Conservation (phyloP, 2,888 invertebrate species). For the Tryphoninae sp. region DNA sequence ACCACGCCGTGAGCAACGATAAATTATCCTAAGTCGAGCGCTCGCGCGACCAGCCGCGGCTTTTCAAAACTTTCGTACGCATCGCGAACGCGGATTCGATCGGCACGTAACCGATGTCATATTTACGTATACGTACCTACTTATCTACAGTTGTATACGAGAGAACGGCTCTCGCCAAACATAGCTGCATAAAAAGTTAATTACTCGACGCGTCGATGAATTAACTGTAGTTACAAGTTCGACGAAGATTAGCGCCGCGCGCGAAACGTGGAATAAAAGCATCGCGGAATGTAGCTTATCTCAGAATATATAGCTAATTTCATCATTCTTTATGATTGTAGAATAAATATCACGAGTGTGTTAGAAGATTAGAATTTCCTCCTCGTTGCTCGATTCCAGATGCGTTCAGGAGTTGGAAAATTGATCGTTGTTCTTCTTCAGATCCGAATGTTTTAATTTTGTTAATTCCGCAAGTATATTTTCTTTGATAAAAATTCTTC, state of each 20-base stretch:
- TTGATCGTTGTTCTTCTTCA: too few relatives aligned
- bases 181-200: conserved; percentile 19
- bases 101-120: conserved; percentile 15
- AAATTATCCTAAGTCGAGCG: conserved; percentile 68
- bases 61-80: conserved; percentile 59
- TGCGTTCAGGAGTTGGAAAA: background rate
- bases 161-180: background rate
- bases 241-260: conserved; percentile 45
- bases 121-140: background rate
- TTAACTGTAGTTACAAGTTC: conserved; percentile 43
- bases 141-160: background rate
- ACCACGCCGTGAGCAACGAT: conserved; percentile 67
- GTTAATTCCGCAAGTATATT: too few relatives aligned
- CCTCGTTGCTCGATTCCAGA: background rate
- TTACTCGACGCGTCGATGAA: conserved; percentile 56
- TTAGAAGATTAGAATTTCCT: background rate
- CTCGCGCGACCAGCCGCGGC: conserved; percentile 31
- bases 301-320: conserved; percentile 27
- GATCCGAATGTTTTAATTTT: too few relatives aligned
- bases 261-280: conserved; percentile 35
- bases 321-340: conserved; percentile 16
- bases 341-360: background rate
- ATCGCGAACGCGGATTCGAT: conserved; percentile 38
- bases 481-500: too few relatives aligned
- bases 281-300: conserved; percentile 3